Evolutionary conservation across 2,797 vertebrate genomes (phyloP).

Genomic region (Pygocentrus nattereri): DNA sequence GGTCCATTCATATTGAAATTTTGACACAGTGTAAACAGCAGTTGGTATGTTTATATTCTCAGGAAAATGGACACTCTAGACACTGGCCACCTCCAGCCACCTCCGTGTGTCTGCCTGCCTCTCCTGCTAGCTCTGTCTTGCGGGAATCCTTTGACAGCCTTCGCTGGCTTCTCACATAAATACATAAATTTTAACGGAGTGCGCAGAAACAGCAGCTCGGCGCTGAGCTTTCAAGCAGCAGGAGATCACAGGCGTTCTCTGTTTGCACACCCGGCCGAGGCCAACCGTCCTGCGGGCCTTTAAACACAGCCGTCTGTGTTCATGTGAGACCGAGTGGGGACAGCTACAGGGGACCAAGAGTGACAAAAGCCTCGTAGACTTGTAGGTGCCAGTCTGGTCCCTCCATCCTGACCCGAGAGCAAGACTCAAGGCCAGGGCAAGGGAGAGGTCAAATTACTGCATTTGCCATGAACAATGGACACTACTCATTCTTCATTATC

Average conservation of each 20-base stretch:
- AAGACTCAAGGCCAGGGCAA: slow-evolving; percentile 30
- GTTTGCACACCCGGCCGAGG: slow-evolving; percentile 67
- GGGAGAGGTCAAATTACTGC: slow-evolving; percentile 34
- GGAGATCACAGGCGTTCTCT: slow-evolving; percentile 70
- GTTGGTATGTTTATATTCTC: too few relatives aligned
- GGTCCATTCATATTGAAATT: too few relatives aligned
- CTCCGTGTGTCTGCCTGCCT: slow-evolving; percentile 3
- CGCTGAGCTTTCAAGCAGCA: slow-evolving; percentile 75
- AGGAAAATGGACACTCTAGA: too few relatives aligned
- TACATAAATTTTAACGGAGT: slow-evolving; percentile 73
- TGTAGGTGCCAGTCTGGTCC: slow-evolving; percentile 72
- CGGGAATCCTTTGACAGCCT: slow-evolving; percentile 68
- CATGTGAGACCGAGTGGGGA: slow-evolving; percentile 57
- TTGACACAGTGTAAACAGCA: too few relatives aligned
- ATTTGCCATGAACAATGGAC: slow-evolving; percentile 15
- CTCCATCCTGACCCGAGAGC: slow-evolving; percentile 68
- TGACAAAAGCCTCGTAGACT: slow-evolving; percentile 36
- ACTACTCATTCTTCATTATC: slow-evolving; percentile 16
- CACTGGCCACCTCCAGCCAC: not conserved
- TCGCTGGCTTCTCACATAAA: slow-evolving; percentile 72
- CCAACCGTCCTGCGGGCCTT: slow-evolving; percentile 11
- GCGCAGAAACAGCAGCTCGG: slow-evolving; percentile 58
- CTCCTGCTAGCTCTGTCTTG: slow-evolving; percentile 57
- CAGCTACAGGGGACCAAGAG: slow-evolving; percentile 65
- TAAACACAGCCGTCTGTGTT: slow-evolving; percentile 23